A percentile compares a stretch with the other conserved stretches of the same genome.
Conservation (phyloP, 2,888 invertebrate genomes). For the Microdon myrmicae region DNA sequence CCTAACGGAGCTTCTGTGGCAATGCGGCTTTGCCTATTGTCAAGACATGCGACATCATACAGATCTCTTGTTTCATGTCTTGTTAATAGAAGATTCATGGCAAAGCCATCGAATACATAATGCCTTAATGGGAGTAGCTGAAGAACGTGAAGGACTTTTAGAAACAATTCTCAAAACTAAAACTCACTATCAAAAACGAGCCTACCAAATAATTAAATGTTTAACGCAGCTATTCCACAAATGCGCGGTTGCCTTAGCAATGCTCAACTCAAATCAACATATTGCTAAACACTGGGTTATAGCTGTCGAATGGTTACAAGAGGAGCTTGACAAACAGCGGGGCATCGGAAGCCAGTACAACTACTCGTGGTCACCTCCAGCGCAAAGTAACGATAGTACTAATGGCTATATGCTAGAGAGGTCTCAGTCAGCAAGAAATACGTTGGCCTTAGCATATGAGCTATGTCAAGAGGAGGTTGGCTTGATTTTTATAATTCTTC, state of each 20-base stretch:
- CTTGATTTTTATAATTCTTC: background rate
- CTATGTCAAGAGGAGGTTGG: slow-evolving; percentile 76
- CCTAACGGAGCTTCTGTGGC: slow-evolving; percentile 91
- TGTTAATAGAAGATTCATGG: slow-evolving; percentile 95
- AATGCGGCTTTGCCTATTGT: slow-evolving; percentile 87
- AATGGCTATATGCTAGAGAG: slow-evolving; percentile 95
- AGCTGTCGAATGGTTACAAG: slow-evolving; percentile 94
- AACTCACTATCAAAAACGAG: slow-evolving; percentile 94
- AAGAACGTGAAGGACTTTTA: slow-evolving; percentile 90
- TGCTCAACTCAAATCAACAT: slow-evolving; percentile 81
- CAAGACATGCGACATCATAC: slow-evolving; percentile 94
- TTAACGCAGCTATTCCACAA: slow-evolving; percentile 90
- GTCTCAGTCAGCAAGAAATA: slow-evolving; percentile 91
- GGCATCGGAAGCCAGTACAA: slow-evolving; percentile 75
- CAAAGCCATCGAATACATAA: slow-evolving; percentile 94
- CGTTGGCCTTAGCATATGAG: slow-evolving; percentile 81
- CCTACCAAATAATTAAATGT: slow-evolving; percentile 97
- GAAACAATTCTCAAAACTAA: slow-evolving; percentile 93
- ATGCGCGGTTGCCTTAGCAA: slow-evolving; percentile 82
- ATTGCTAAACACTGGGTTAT: slow-evolving; percentile 87
- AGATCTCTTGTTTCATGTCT: slow-evolving; percentile 85
- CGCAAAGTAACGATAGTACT: slow-evolving; percentile 93
- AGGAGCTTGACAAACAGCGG: slow-evolving; percentile 82
- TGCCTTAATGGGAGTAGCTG: slow-evolving; percentile 86
- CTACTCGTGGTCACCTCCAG: slow-evolving; percentile 94